Conservation (phyloP, 1,140 invertebrate species). For the Trissolcus basalis region DNA sequence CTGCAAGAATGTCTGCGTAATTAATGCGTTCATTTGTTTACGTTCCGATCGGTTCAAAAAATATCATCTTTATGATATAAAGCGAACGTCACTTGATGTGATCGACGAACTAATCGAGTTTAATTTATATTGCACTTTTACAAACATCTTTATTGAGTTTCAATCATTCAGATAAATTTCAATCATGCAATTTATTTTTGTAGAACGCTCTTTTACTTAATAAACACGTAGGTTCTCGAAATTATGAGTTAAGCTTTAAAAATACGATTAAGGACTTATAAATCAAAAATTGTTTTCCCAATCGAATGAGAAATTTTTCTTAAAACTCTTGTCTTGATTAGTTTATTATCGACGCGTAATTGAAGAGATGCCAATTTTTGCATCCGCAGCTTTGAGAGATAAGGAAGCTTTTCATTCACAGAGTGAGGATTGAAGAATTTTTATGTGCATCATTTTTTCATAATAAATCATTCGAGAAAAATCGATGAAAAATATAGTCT, state of each 20-base stretch:
- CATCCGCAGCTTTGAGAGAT: not conserved
- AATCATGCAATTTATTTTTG: too few species aligned
- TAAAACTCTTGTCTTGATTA: too few species aligned
- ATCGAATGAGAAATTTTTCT: too few species aligned
- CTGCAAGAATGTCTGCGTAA: slow-evolving; percentile 19
- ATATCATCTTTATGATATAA: slow-evolving; percentile 2
- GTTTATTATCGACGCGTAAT: not conserved
- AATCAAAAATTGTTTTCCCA: too few species aligned
- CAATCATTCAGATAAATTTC: too few species aligned
- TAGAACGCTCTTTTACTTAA: too few species aligned
- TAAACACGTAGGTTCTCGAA: too few species aligned
- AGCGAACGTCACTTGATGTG: slow-evolving; percentile 3
- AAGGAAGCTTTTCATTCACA: slow-evolving; percentile 12
- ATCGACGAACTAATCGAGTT: too few species aligned
- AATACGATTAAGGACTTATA: too few species aligned
- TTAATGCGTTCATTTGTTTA: slow-evolving; percentile 37
- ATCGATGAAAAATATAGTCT: not conserved
- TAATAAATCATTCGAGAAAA: not conserved
- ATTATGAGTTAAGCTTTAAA: not conserved
- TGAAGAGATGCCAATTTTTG: not conserved
- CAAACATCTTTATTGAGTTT: not conserved
- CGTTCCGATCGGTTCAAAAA: slow-evolving; percentile 22
- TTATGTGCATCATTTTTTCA: not conserved
- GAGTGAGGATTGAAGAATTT: not conserved
- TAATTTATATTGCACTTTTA: not conserved